Percentiles rank a stretch among this genome's conserved stretches.
These are phyloP conservation scores for Pollenia angustigena DNA, from an alignment of 2,888 invertebrate genomes.

Conservation along the genomic window DNA sequence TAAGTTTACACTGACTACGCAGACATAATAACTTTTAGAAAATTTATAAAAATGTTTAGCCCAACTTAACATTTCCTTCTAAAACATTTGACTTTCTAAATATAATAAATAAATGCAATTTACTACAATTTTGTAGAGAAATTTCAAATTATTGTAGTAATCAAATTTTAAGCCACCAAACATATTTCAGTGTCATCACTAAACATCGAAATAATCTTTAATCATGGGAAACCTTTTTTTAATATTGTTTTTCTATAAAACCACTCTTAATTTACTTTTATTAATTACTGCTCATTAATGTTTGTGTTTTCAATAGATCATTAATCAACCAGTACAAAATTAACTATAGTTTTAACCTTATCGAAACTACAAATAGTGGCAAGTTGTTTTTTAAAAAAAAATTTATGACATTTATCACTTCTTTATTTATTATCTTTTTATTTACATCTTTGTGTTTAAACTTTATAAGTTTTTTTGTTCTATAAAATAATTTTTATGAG, in stretches of 20 bases:
- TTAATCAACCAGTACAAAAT: conserved; percentile 52
- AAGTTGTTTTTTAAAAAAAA: not conserved
- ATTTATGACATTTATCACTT: conserved; percentile 37
- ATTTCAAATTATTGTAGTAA: not conserved
- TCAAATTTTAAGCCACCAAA: conserved; percentile 38
- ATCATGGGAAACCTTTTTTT: conserved; percentile 37
- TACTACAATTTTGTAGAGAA: not conserved
- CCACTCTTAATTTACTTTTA: conserved; percentile 55
- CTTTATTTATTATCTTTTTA: conserved; percentile 16
- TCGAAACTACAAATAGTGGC: conserved; percentile 14
- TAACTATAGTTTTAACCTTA: conserved; percentile 7
- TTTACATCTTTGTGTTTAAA: conserved; percentile 10
- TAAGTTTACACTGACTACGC: no score
- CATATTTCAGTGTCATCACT: conserved; percentile 65
- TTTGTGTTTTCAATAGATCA: conserved; percentile 28
- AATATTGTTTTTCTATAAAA: not conserved
- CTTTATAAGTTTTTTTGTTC: not conserved
- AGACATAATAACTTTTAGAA: no score
- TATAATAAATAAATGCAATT: no score
- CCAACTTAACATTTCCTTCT: not conserved
- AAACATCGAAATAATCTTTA: conserved; percentile 48
- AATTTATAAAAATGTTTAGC: no score
- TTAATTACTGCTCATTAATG: conserved; percentile 62
- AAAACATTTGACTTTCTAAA: not conserved
- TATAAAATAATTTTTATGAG: not conserved